Percentiles rank a stretch among this genome's conserved stretches.
Evolutionary conservation across 2,888 invertebrate species (phyloP).

Genomic region (Clanis bilineata): DNA sequence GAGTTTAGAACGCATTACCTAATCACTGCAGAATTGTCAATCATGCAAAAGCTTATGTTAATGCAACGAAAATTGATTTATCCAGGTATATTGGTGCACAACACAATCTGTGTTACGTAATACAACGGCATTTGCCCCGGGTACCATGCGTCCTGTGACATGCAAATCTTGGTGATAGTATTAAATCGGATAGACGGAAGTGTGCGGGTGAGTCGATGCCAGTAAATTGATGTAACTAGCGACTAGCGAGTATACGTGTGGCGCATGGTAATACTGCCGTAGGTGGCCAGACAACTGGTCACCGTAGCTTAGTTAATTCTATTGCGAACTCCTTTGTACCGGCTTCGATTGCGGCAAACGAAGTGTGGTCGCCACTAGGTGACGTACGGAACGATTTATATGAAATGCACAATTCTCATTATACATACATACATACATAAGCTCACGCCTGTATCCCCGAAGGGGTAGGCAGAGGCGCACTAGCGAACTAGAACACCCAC

Average conservation of each 20-base stretch:
- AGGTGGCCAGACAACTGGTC: conserved; percentile 38
- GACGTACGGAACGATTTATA: conserved; percentile 5
- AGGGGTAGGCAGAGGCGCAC: no score
- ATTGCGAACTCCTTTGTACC: conserved; percentile 57
- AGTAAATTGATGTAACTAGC: conserved; percentile 71
- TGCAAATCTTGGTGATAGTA: conserved; percentile 80
- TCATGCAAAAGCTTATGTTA: conserved; percentile 39
- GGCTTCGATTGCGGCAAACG: conserved; percentile 47
- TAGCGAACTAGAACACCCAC: no score
- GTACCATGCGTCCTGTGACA: conserved; percentile 68
- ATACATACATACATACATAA: no score
- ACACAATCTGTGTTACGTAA: conserved; percentile 58
- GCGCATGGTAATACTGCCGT: conserved; percentile 42
- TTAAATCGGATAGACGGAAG: conserved; percentile 72
- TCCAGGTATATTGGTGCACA: conserved; percentile 52
- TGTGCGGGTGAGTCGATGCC: conserved; percentile 54
- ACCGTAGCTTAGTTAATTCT: conserved; percentile 57
- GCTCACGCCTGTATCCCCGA: no score
- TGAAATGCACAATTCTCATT: conserved; percentile 8
- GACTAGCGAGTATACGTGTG: conserved; percentile 56
- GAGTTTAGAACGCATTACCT: conserved; percentile 1
- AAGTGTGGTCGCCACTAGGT: conserved; percentile 27
- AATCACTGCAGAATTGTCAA: conserved; percentile 23
- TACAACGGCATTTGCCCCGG: conserved; percentile 56
- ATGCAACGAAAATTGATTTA: conserved; percentile 49